Conservation (phyloP, 2,113 vertebrate species). For the Numida meleagris region DNA sequence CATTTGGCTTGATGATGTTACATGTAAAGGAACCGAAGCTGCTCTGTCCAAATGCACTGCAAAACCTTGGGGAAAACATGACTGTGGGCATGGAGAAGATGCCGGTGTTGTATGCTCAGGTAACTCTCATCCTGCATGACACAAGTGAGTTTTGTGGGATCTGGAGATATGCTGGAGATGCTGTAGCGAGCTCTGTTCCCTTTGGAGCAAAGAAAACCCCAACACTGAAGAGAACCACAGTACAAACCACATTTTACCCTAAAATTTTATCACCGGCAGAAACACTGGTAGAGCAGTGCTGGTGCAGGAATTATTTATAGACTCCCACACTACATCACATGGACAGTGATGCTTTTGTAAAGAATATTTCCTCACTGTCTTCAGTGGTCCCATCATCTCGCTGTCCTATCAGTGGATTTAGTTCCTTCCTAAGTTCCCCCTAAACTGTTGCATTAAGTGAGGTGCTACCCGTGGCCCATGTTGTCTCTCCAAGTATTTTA, state of each 20-base stretch:
- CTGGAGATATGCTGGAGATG: background rate
- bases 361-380: background rate
- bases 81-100: conserved; percentile 75
- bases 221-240: too few species aligned
- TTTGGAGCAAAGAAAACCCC: background rate
- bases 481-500: background rate
- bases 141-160: background rate
- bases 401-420: background rate
- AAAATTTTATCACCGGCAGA: background rate
- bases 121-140: background rate
- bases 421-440: background rate
- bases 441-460: background rate
- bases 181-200: background rate
- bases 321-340: background rate
- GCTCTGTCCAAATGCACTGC: conserved; percentile 52
- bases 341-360: background rate
- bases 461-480: background rate
- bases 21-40: conserved; percentile 61
- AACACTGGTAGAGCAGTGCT: too few species aligned
- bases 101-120: conserved; percentile 66
- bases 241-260: too few species aligned
- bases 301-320: background rate
- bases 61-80: conserved; percentile 60
- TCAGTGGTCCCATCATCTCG: background rate
- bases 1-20: conserved; percentile 73